Evolutionary conservation across 2,113 vertebrate species (phyloP), one percentile per base, ranked within the genome.

Genomic region (Aramus guarauna): DNA sequence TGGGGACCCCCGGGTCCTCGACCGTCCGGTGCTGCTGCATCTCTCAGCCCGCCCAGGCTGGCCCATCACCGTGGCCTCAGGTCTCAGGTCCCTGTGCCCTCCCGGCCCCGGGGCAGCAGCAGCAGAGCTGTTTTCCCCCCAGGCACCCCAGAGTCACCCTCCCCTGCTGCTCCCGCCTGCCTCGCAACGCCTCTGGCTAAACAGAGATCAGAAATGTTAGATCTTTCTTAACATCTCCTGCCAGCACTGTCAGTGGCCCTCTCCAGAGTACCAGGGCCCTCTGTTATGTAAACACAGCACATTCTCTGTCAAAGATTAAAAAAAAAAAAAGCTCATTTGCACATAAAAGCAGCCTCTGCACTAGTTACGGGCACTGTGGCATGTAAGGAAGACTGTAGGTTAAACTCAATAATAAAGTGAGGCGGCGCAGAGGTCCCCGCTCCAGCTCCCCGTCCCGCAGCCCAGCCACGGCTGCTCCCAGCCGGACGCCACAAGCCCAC

Each of bases 181-280:
- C 98, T 98, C 97, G 81, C 92, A 96, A 88, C 2, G 98, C 98
- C 98, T 97, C 96, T 95, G 98, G 98, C 98, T 96, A 98, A 98
- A 95, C 96, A 97, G 97, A 89, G 91, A 98, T 98, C 97, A 98
- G 98, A 98, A 97, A 95, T 96, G 96, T 97, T 97, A 98, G 98
- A 99, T 98, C 98, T 98, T 97, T 97, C 97, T 73, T 98, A 98
- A 96, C 97, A 98, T 98, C 98, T 98, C 98, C 98, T 98, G 98
- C 98, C 97, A 98, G 97, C 93, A 56, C 98, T 97, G 97, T 95
- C 98, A 97, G 97, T 83, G 95, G 75, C 93, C 93, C 43, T 87
- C 96, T 96, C 92, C 90, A 62, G 96, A 97, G 97, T 96, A 97
- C 97, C 94, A 8, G 91, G 95, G 95, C 97, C 94, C 97, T 98